Conservation (phyloP, 2,113 vertebrate species). For the Thalassoma bifasciatum region DNA sequence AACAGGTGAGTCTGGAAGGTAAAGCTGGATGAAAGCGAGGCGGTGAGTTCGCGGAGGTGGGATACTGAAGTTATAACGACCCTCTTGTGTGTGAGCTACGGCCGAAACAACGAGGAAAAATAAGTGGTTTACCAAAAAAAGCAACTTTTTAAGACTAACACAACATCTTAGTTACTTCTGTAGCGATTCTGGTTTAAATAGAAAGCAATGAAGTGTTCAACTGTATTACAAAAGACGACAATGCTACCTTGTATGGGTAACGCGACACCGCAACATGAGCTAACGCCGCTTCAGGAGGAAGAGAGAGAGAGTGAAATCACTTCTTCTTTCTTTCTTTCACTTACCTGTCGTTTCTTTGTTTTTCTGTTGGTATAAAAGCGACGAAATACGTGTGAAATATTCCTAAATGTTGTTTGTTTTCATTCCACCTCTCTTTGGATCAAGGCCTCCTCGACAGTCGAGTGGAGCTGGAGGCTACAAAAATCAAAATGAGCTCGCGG, state of each 20-base stretch:
- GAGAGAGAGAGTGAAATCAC: too few species aligned
- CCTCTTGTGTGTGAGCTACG: neutral
- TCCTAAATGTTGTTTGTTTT: neutral
- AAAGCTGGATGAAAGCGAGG: too few species aligned
- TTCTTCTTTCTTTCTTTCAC: constrained; percentile 59
- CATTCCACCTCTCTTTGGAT: neutral
- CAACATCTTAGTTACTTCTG: too few species aligned
- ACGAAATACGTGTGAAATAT: neutral
- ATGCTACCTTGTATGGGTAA: neutral
- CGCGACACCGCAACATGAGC: constrained; percentile 10
- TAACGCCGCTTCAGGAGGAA: neutral
- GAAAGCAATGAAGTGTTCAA: neutral
- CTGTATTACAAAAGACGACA: neutral
- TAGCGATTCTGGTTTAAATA: neutral
- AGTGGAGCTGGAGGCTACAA: neutral
- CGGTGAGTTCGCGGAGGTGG: constrained; percentile 21
- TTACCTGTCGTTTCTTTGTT: constrained; percentile 48
- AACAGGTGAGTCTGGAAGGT: too few species aligned
- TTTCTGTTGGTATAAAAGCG: neutral
- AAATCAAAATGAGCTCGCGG: neutral
- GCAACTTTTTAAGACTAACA: neutral
- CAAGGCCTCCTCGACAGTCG: too few species aligned
- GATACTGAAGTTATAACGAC: accelerated
- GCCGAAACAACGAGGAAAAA: neutral
- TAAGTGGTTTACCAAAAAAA: neutral